Base-by-base conservation (phyloP, 2,113 vertebrate species). In the Dasypus novemcinctus region DNA sequence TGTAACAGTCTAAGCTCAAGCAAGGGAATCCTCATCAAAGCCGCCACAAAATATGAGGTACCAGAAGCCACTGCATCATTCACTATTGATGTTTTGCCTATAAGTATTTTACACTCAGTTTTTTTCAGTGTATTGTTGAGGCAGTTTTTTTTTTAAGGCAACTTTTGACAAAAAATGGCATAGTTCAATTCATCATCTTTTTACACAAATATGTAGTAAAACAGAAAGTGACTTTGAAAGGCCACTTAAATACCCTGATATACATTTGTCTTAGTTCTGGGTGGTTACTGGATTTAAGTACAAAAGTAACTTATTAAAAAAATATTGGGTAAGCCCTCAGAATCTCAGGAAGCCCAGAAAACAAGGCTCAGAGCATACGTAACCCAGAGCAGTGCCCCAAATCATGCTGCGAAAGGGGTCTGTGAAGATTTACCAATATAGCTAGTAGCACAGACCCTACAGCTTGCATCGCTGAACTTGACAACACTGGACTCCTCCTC, bases 101-200 rank as follows among this genome's bases (percentile, higher is more conserved):
- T 41, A 94, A 95, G 29, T 90, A 71, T 54, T 89, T 95, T 96
- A 54, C 69, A 84, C 4, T 69, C 72, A 57, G 2, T 10, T 57
- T 38, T 94, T 87, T 86, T 52, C 78, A 75, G 31, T 71, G 18
- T 79, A 72, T 86, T 85, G 52, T 33, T 57, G 33, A 86, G 59
- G 43, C 78, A 27, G 88, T 61, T 33, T 78, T 8, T 52, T 52
- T 52, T 54, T 54, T 54, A 25, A 43, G n/a, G 54, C 69, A 91
- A 87, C 46, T 93, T 93, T 87, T 90, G 54, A 68, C 69, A n/a
- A 90, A 97, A 97, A 97, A 96, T 95, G 96, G 87, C 82, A 76
- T 52, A 79, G 4, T 69, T 96, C 86, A 78, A 95, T 84, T 91
- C 86, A 88, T 95, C 96, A 94, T 86, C 79, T 89, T 90, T 96